These are phyloP conservation scores for Pachliopta kotzebuea DNA, from an alignment of 2,888 invertebrate species.

Conservation along the genomic window DNA sequence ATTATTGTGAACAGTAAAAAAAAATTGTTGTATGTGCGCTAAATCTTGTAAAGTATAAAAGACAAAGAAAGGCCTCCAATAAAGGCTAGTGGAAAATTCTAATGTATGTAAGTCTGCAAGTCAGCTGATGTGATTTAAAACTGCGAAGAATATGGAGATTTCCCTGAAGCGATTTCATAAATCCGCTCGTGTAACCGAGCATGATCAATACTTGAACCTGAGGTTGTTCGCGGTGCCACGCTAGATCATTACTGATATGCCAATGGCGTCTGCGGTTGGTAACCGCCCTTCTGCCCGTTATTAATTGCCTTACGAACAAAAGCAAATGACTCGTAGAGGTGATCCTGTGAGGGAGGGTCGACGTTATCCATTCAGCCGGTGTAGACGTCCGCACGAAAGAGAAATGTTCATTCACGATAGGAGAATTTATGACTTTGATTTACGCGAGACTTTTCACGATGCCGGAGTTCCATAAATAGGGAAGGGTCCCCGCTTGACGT, in stretches of 20 bases:
- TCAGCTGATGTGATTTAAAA: constrained; percentile 27
- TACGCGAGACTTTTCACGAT: constrained; percentile 72
- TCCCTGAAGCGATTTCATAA: constrained; percentile 44
- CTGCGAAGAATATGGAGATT: constrained; percentile 24
- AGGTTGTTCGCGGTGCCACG: constrained; percentile 51
- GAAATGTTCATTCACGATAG: constrained; percentile 80
- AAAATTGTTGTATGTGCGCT: no score
- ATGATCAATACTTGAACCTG: constrained; percentile 65
- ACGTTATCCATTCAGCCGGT: constrained; percentile 76
- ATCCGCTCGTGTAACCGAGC: constrained; percentile 54
- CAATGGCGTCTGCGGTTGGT: constrained; percentile 68
- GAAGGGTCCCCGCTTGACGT: constrained; percentile 66
- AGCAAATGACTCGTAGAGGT: constrained; percentile 79
- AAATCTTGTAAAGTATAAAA: constrained; percentile 8
- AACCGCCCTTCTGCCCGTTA: constrained; percentile 75
- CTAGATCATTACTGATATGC: constrained; percentile 76
- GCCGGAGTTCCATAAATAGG: constrained; percentile 63
- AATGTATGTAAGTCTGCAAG: constrained; percentile 31
- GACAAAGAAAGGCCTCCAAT: constrained; percentile 33
- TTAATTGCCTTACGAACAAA: constrained; percentile 79
- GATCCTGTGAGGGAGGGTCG: constrained; percentile 75
- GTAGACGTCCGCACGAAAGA: constrained; percentile 74
- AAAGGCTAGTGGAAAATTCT: constrained; percentile 28
- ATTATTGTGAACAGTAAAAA: no score
- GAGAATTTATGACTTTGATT: constrained; percentile 79